These are phyloP conservation scores for Martes flavigula DNA, from an alignment of 2,797 vertebrate species.

Conservation along the genomic window DNA sequence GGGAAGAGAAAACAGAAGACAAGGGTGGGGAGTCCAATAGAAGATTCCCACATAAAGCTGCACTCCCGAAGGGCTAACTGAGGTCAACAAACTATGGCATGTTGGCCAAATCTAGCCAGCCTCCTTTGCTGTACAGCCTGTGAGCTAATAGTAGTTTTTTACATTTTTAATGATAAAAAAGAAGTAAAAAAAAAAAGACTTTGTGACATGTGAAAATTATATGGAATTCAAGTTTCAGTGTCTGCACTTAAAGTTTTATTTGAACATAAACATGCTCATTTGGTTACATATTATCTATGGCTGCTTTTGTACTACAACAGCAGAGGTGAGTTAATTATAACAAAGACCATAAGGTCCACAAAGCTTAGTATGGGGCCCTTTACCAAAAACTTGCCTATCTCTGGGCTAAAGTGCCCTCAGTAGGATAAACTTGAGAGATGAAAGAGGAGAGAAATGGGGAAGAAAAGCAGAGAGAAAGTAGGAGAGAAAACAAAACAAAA, in stretches of 20 bases:
- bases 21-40: not conserved
- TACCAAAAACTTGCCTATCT: not conserved
- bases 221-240: not conserved
- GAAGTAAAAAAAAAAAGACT: not conserved
- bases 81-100: not conserved
- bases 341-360: not conserved
- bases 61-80: not conserved
- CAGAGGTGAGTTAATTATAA: not conserved
- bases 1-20: not conserved
- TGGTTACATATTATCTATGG: not conserved
- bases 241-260: not conserved
- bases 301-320: not conserved
- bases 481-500: not conserved
- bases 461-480: not conserved
- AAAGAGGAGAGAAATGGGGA: not conserved
- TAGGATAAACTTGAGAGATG: not conserved
- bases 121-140: not conserved
- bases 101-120: not conserved
- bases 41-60: not conserved
- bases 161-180: not conserved
- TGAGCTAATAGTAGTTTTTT: not conserved
- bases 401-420: not conserved
- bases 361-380: not conserved
- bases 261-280: not conserved
- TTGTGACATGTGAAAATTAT: not conserved